Conservation (phyloP, 1,140 invertebrate genomes). For the Papilio dardanus region DNA sequence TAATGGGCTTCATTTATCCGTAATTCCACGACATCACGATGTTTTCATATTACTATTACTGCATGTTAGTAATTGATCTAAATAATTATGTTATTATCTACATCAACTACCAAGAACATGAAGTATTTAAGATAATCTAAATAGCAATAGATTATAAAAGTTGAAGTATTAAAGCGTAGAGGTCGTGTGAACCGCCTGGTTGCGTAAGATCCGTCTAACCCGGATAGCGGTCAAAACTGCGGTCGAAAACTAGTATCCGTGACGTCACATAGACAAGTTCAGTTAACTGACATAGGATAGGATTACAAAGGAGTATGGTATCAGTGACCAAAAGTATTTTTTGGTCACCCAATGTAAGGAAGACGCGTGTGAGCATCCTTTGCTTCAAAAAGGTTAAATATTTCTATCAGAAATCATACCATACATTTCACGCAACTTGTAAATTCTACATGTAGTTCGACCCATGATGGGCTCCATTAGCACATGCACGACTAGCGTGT, state of each 20-base stretch:
- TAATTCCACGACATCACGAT: too few relatives aligned
- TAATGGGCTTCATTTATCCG: too few relatives aligned
- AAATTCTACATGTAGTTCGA: too few relatives aligned
- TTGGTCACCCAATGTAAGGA: neutral
- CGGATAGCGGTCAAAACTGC: slow-evolving; percentile 21
- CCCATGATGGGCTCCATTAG: too few relatives aligned
- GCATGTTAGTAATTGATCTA: too few relatives aligned
- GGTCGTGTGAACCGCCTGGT: slow-evolving; percentile 22
- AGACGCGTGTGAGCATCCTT: too few relatives aligned
- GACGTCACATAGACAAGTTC: slow-evolving; percentile 25
- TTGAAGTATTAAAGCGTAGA: neutral
- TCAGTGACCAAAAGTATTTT: neutral
- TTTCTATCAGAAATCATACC: too few relatives aligned
- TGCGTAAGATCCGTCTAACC: slow-evolving; percentile 30
- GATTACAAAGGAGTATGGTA: neutral
- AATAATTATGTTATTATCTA: too few relatives aligned
- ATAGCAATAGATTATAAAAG: neutral
- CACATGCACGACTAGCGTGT: too few relatives aligned
- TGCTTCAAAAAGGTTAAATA: neutral
- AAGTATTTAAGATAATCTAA: neutral
- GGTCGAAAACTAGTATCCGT: slow-evolving; percentile 27
- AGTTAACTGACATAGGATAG: neutral
- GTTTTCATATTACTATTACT: too few relatives aligned
- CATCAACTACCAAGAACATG: neutral
- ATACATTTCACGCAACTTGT: too few relatives aligned